Base-by-base conservation (phyloP, 2,113 vertebrate genomes). In the Gulo gulo region DNA sequence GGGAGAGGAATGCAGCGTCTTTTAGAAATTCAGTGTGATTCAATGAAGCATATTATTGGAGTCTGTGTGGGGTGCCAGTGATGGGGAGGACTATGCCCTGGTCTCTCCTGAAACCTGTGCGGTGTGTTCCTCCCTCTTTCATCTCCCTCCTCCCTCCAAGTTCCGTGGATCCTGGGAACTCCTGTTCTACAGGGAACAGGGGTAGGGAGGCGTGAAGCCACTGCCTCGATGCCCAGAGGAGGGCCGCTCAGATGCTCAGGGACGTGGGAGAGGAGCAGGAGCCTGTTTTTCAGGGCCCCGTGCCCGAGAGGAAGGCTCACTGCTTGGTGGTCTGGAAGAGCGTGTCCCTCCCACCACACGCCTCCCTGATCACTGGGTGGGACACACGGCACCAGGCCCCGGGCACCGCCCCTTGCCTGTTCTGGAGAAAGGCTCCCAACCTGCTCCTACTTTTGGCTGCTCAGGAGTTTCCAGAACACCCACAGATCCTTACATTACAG, bases 181-280 rank as follows among this genome's bases (percentile, higher is more conserved):
- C 11, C 45, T 20, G 1, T 31, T 18, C 2, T 20, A 2, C 23
- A 3, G 1, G 78, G 26, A 74, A 42, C 0, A 6, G 6, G 26
- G 26, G 7, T 12, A 47, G 12, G 34, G 55, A 61, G 31, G 16
- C 9, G 7, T 5, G 55, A 85, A 34, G n/a, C 6, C 13, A 34
- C 34, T 29, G n/a, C 4, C 6, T 4, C 24, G 55, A n/a, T 50
- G 6, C 6, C 14, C 14, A 24, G 65, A 2, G 23, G 36, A 52
- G 23, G 69, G 21, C 34, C 2, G 3, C 39, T 12, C 34, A 16
- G 24, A 47, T 3, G 31, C 7, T 0, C 1, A 4, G 45, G 1
- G 8, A 59, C 24, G 12, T 4, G 26, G 82, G 45, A 50, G 18
- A 20, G 6, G 47, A 29, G 24, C 2, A 6, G 61, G 3, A 15